Percentiles rank a stretch among this genome's conserved stretches.
These are phyloP conservation scores for Pungitius pungitius DNA, from an alignment of 2,113 vertebrate species.

Conservation along the genomic window DNA sequence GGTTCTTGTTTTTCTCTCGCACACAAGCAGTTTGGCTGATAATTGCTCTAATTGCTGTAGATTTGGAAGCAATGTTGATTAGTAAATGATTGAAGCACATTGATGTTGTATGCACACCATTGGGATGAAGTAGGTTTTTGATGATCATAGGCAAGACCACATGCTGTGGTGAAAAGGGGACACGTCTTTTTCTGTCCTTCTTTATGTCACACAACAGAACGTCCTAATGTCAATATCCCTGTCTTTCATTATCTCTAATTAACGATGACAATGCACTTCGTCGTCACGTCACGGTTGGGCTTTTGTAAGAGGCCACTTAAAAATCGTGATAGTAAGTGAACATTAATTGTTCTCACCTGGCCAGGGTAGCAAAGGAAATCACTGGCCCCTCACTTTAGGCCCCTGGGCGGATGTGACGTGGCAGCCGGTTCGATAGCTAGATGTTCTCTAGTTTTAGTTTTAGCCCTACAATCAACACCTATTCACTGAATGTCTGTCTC, in stretches of 20 bases:
- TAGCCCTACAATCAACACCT: neutral
- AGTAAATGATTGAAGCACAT: neutral
- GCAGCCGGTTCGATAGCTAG: neutral
- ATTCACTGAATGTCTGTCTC: neutral
- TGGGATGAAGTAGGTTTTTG: neutral
- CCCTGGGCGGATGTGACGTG: neutral
- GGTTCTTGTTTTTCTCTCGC: constrained; percentile 18
- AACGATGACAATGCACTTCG: constrained; percentile 49
- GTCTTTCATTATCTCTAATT: constrained; percentile 6
- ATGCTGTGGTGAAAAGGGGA: neutral
- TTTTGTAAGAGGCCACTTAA: constrained; percentile 35
- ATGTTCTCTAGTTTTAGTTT: neutral
- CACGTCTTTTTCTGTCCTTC: neutral
- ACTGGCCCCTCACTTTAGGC: no score
- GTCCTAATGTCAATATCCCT: neutral
- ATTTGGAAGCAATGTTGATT: constrained; percentile 3
- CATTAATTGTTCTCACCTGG: neutral
- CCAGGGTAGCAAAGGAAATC: neutral
- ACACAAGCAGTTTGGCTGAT: constrained; percentile 16
- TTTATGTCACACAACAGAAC: neutral
- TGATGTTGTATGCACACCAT: neutral
- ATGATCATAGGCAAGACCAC: neutral
- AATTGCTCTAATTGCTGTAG: neutral
- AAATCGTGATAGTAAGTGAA: constrained; percentile 12
- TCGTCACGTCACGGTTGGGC: constrained; percentile 43